Conservation (phyloP, 2,113 vertebrate species). For the Emydura subglobosa region DNA sequence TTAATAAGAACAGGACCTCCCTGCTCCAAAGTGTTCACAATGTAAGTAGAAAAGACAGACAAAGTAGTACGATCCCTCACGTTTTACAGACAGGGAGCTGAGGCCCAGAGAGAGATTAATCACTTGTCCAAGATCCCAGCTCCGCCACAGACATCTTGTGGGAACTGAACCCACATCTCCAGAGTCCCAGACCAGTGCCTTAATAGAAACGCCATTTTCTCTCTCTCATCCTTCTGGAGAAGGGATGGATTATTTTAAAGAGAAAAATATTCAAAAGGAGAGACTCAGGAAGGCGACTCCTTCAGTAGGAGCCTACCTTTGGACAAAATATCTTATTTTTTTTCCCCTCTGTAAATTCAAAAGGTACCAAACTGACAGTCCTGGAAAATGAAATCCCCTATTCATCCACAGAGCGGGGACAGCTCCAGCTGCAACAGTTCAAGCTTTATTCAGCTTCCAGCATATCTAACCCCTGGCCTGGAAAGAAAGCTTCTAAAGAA, state of each 20-base stretch:
- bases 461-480: background rate
- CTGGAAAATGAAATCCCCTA: background rate
- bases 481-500: background rate
- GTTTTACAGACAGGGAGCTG: background rate
- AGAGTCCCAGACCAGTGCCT: background rate
- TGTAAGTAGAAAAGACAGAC: background rate
- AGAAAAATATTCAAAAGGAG: background rate
- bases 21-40: background rate
- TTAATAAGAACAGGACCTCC: accelerated
- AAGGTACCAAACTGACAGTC: background rate
- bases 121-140: background rate
- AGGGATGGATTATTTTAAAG: background rate
- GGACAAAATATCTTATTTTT: background rate
- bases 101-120: background rate
- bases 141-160: background rate
- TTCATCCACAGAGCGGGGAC: background rate
- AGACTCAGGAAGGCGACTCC: too few species aligned
- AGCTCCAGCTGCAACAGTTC: background rate
- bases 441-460: background rate
- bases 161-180: background rate
- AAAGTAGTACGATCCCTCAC: background rate
- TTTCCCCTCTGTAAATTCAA: background rate
- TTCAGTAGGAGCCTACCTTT: background rate
- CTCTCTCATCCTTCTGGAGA: background rate
- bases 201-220: background rate